Evolutionary conservation across 2,888 invertebrate genomes (phyloP), one percentile per base, ranked within the genome.

Genomic region (Xanthorhoe designata): DNA sequence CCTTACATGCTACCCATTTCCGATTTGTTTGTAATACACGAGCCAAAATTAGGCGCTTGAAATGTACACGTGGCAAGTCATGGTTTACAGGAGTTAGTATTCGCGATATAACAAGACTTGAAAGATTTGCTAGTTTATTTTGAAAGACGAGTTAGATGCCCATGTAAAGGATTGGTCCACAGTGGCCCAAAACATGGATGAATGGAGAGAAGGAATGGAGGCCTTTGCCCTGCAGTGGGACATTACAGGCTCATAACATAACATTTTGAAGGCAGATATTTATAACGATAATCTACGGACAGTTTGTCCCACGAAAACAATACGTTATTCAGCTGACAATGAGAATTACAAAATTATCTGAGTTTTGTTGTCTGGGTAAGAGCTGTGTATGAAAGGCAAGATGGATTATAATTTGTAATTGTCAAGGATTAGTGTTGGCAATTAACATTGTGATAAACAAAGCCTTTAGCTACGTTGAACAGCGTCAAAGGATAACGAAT

Each of bases 261-360:
- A n/a, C n/a, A n/a, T n/a, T n/a, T n/a, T 69, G 66, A 66, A 67
- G 60, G 64, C 58, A 63, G 62, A 68, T 70, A 50, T 69, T 68
- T 53, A 32, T 66, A 60, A 67, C 66, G 65, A 72, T 69, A 58
- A 61, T 53, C 64, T 50, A 63, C 71, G 64, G 66, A 63, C 70
- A 63, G 59, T 66, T 42, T 65, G 64, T 78, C 75, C 60, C 75
- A 78, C 78, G 72, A 62, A 74, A 73, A 77, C 72, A 79, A 78
- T 77, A 73, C 73, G 56, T 60, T 65, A 71, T 75, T 68, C 63
- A 62, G 58, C 72, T 66, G 67, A 67, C 73, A 75, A 73, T 78
- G 73, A 75, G 72, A 70, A 75, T 63, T 54, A 61, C 62, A 59
- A 60, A 69, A 60, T 61, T 66, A 64, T 63, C 64, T 70, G 63